Evolutionary conservation across 2,888 invertebrate genomes (phyloP).

Genomic region (Homarus gammarus): DNA sequence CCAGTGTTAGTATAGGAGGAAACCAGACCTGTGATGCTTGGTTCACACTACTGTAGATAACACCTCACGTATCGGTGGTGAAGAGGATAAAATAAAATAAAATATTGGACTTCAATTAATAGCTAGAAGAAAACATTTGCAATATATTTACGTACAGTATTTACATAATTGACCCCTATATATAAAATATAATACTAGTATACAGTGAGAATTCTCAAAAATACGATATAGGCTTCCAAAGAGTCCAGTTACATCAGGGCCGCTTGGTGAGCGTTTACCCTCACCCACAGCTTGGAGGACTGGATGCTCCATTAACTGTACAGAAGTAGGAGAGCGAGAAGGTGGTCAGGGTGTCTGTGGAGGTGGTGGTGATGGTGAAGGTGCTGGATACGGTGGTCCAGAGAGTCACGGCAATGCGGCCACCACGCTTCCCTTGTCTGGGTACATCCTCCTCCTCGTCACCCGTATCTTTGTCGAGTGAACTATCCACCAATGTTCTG

Average conservation of each 20-base stretch:
- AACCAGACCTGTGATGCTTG: background rate
- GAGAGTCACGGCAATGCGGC: constrained; percentile 51
- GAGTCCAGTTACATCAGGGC: background rate
- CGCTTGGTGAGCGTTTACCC: background rate
- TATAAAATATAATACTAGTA: background rate
- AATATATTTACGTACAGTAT: constrained; percentile 22
- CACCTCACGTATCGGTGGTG: too few species aligned
- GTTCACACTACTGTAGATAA: background rate
- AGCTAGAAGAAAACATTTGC: too few species aligned
- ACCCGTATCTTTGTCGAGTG: too few species aligned
- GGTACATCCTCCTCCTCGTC: too few species aligned
- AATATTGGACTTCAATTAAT: too few species aligned
- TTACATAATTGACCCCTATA: constrained; percentile 15
- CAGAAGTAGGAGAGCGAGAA: constrained; percentile 69
- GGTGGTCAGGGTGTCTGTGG: constrained; percentile 51
- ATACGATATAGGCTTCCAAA: background rate
- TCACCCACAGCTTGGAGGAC: constrained; percentile 55
- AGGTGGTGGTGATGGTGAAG: constrained; percentile 51
- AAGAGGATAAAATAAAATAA: background rate
- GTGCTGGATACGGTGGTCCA: constrained; percentile 48
- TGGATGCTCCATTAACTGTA: constrained; percentile 40
- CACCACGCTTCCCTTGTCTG: constrained; percentile 4
- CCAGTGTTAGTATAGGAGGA: too few species aligned
- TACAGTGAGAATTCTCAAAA: background rate
- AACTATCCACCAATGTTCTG: too few species aligned